These are phyloP conservation scores for Pseudochirops cupreus DNA, from an alignment of 2,797 vertebrate genomes.

Conservation along the genomic window DNA sequence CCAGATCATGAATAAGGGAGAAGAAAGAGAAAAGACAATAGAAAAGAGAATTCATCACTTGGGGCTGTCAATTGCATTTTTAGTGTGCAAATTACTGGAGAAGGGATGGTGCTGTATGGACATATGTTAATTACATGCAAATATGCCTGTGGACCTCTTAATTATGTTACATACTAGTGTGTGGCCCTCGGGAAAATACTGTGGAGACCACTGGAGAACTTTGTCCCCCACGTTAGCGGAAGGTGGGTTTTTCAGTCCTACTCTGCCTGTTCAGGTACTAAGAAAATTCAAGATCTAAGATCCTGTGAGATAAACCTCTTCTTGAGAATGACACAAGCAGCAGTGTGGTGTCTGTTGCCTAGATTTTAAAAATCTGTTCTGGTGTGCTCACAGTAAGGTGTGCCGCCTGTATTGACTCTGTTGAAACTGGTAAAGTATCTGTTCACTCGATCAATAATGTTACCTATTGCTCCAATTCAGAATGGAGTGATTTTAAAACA, in stretches of 20 bases:
- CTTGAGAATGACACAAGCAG: not conserved
- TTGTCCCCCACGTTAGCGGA: not conserved
- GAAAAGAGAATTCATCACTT: not conserved
- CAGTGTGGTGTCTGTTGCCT: not conserved
- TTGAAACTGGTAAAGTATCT: conserved; percentile 42
- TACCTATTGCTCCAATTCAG: conserved; percentile 41
- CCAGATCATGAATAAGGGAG: not conserved
- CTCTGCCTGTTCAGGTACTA: not conserved
- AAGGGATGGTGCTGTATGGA: not conserved
- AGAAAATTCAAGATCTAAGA: not conserved
- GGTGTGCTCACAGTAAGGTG: not conserved
- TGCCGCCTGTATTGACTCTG: not conserved
- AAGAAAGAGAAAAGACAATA: not conserved
- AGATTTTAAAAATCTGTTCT: not conserved
- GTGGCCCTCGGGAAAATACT: conserved; percentile 17
- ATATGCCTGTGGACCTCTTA: not conserved
- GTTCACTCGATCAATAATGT: conserved; percentile 23
- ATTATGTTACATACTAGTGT: not conserved
- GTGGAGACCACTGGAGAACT: not conserved
- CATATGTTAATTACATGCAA: conserved; percentile 14
- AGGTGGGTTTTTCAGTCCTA: not conserved
- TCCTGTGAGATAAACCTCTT: not conserved
- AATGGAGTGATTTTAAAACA: conserved; percentile 47
- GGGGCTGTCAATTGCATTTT: conserved; percentile 18
- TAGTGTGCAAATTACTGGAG: conserved; percentile 8